These are phyloP conservation scores for Phymanthus crucifer DNA, from an alignment of 92 coral and sea anemone genomes.

Conservation along the genomic window DNA sequence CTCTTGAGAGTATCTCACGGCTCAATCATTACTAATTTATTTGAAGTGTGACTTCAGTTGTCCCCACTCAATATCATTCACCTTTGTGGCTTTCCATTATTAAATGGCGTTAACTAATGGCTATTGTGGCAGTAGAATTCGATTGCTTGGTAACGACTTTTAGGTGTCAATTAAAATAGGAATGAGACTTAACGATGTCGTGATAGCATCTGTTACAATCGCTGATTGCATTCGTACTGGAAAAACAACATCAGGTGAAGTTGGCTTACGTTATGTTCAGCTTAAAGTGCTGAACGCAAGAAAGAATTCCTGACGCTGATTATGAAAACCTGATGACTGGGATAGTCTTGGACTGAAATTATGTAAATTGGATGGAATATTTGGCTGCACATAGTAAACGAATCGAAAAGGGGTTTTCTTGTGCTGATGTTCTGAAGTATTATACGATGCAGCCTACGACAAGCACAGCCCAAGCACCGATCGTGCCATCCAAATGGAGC, in stretches of 20 bases:
- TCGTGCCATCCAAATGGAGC: constrained; percentile 17
- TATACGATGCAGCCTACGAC: not conserved
- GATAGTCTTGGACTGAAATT: not conserved
- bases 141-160: not conserved
- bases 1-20: not conserved
- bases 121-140: not conserved
- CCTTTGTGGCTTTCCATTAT: not conserved
- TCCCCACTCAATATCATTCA: not conserved
- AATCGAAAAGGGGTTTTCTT: not conserved
- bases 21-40: not conserved
- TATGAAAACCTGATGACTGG: not conserved
- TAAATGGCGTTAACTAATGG: not conserved
- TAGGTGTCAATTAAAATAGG: not conserved
- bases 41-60: not conserved
- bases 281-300: not conserved
- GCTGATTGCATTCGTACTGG: not conserved
- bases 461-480: not conserved
- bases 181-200: not conserved
- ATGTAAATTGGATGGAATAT: not conserved
- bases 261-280: not conserved
- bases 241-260: not conserved
- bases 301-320: not conserved
- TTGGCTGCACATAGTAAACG: not conserved
- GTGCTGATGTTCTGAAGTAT: not conserved
- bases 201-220: not conserved